Evolutionary conservation across 2,888 invertebrate genomes (phyloP), one percentile per base, ranked within the genome.

Genomic region (Salpingus planirostris): DNA sequence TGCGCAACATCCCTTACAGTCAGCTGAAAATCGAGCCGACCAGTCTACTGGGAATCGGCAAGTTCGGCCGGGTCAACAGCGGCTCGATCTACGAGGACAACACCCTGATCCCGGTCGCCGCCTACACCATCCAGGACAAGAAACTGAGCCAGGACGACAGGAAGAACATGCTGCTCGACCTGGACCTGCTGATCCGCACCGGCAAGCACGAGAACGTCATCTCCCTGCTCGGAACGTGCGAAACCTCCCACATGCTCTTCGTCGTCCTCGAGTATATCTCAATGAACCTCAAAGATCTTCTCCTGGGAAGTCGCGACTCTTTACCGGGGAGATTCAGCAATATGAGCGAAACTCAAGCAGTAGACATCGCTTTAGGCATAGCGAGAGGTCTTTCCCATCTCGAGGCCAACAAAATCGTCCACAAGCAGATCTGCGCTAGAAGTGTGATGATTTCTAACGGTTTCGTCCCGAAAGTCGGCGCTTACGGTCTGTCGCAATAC

Each of bases 161-260:
- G 41, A 53, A 60, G n/a, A 54, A 59, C 23, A 67, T 79, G 66
- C 57, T 88, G 24, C 74, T 79, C 40, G 85, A 87, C 49, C 60
- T 89, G 26, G 82, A 85, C 43, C 61, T 80, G 13, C 65, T 88
- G 15, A 77, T 82, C 8, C 74, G 76, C 51, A 66, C 80, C 7
- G 78, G 77, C 41, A 74, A 74, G 33, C 80, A 85, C 57, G 74
- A 77, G 24, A 79, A 86, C 60, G 68, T 88, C 1, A 68, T 85
- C 4, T 71, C 77, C 33, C 73, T 89, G 24, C 71, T 85, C 46
- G 89, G 89, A 1, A 81, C 85, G 18, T 84, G 83, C 54, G 86
- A 88, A 56, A 82, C 80, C 7, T 71, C 77, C 4, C 83, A 84
- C 33, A 78, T 78, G 42, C 65, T 87, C 21, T 80, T 79, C 59